Evolutionary conservation across 2,113 vertebrate genomes (phyloP).

Genomic region (Gadus chalcogrammus): DNA sequence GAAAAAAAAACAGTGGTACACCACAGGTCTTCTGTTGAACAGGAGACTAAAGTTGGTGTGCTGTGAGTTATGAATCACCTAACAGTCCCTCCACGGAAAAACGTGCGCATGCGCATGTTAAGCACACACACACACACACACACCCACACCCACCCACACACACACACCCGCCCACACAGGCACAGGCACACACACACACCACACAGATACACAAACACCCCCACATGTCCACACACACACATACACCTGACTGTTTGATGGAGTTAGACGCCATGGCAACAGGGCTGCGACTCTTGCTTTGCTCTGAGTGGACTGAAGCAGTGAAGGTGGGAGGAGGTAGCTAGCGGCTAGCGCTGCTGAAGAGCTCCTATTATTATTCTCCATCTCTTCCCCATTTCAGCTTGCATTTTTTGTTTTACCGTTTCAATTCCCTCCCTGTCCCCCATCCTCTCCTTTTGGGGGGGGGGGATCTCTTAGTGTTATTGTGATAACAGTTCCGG

Average conservation of each 20-base stretch:
- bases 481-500: too few species aligned
- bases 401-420: slow-evolving; percentile 1
- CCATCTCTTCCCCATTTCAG: slow-evolving; percentile 13
- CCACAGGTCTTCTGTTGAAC: slow-evolving; percentile 51
- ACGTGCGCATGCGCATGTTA: slow-evolving; percentile 33
- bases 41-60: slow-evolving; percentile 51
- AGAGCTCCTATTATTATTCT: slow-evolving; percentile 46
- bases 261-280: slow-evolving; percentile 69
- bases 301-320: slow-evolving; percentile 63
- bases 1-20: slow-evolving; percentile 39
- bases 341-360: slow-evolving; percentile 42
- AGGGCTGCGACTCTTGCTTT: slow-evolving; percentile 65
- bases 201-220: not conserved
- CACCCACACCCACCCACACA: not conserved
- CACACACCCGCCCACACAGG: not conserved
- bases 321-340: slow-evolving; percentile 54
- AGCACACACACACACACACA: slow-evolving; percentile 7
- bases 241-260: slow-evolving; percentile 55
- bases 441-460: too few species aligned
- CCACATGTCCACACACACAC: slow-evolving; percentile 8
- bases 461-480: too few species aligned
- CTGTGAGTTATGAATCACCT: slow-evolving; percentile 57
- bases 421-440: not conserved
- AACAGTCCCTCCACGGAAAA: slow-evolving; percentile 53
- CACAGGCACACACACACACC: not conserved